Percentiles rank a stretch among this genome's conserved stretches.
Conservation (phyloP, 2,888 invertebrate genomes). For the Clusia tigrina region DNA sequence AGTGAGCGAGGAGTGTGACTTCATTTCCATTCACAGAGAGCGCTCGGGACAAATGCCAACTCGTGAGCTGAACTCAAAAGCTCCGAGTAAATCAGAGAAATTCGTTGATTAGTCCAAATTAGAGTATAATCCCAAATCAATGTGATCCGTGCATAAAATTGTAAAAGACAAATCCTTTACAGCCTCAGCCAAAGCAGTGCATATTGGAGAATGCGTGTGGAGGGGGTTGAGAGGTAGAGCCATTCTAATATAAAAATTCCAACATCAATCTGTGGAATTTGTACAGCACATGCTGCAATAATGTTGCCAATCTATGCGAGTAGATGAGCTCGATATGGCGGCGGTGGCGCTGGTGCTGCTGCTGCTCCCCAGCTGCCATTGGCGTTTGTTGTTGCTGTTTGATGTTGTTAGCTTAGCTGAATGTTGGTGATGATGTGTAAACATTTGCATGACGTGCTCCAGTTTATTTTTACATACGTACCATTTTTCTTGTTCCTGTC, state of each 20-base stretch:
- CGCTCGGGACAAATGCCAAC: no score
- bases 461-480: constrained; percentile 52
- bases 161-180: no score
- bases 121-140: no score
- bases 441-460: constrained; percentile 56
- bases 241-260: constrained; percentile 58
- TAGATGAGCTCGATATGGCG: constrained; percentile 56
- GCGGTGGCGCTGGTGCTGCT: not conserved
- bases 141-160: no score
- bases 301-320: not conserved
- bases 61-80: no score
- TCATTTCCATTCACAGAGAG: no score
- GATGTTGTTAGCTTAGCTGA: constrained; percentile 46
- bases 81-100: no score
- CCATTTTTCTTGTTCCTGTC: not conserved
- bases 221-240: no score
- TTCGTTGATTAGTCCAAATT: no score
- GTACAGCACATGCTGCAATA: constrained; percentile 28
- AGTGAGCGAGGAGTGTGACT: no score
- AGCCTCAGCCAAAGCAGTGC: no score
- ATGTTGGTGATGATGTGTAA: constrained; percentile 56
- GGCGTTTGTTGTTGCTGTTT: not conserved
- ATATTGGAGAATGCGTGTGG: not conserved
- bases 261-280: constrained; percentile 57
- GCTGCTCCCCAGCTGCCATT: not conserved